Base-by-base conservation (phyloP, 2,797 vertebrate genomes). In the Alectoris magna region DNA sequence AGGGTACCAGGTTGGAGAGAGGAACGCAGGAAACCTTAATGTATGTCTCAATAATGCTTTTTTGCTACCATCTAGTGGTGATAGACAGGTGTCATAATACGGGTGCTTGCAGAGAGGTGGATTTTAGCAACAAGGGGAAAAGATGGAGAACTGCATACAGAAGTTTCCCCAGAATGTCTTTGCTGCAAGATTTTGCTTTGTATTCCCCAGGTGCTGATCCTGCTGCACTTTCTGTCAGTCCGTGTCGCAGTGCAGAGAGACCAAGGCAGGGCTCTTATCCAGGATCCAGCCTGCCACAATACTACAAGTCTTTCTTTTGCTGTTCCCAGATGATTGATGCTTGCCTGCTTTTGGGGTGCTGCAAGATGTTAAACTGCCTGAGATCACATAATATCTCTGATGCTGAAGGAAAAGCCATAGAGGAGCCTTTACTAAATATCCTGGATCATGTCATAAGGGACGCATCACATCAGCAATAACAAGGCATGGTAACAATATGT, bases 31-130 rank as follows among this genome's bases (percentile, higher is more conserved):
- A 68, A 43, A 0, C 4, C 27, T 62, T 43, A 8, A 5, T 22
- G 60, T 58, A 5, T 22, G 60, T 58, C 36, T 36, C 51, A 46
- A 9, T 5, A 24, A 3, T 4, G 92, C 62, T n/a, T 51, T 73
- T 79, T 46, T 96, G 85, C 95, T 94, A 58, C 96, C 95, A 95
- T 55, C 94, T 94, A 90, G 92, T 51, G 96, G 95, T 43, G 39
- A 27, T 1, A 6, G 10, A 18, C 19, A 27, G 4, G 14, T 26
- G 49, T 3, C 56, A 15, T 15, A 41, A 13, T 31, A 9, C 34
- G n/a, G 41, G 3, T 16, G 9, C 18, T 3, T 7, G 5, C 0
- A 4, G 10, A 2, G 26, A 12, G 17, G 4, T 0, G 8, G 3
- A 4, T 1, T 29, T 1, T 23, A 15, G 12, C 4, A 16, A 31